phyloP scores from a whole-genome alignment of 37 sponge, comb jelly and placozoan species.

The Beroe forskalii region DNA sequence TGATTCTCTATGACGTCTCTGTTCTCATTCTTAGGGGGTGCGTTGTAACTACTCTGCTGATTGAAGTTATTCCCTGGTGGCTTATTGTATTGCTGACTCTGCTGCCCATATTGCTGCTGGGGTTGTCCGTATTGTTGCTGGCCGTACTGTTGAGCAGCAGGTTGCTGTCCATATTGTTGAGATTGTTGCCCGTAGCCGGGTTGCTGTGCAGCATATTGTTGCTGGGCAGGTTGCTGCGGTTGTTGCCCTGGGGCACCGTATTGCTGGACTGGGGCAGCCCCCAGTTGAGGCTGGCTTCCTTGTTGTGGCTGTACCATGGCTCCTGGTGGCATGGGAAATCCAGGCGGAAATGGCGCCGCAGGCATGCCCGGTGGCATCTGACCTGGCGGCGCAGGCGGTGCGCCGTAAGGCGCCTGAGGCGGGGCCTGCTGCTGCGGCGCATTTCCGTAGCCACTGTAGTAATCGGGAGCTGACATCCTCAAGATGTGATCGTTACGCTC shows the following conservation, averaged over 20 bases:
- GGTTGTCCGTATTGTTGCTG: not conserved
- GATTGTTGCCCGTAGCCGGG: conserved; percentile 3
- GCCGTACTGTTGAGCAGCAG: not conserved
- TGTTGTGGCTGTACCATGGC: not conserved
- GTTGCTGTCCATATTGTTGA: conserved; percentile 8
- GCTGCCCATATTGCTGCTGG: conserved; percentile 39
- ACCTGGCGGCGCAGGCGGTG: not conserved
- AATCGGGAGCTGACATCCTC: conserved; percentile 53
- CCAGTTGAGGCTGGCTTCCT: not conserved
- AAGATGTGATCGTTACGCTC: not conserved
- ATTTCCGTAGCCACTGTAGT: conserved; percentile 33
- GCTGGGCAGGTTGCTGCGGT: not conserved
- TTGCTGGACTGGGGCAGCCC: not conserved
- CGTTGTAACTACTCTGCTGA: conserved; percentile 17
- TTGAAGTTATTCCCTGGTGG: not conserved
- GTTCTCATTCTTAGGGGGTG: conserved; percentile 53
- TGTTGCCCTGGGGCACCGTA: not conserved
- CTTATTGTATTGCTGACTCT: not conserved
- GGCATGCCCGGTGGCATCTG: conserved; percentile 44
- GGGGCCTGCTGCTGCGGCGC: not conserved
- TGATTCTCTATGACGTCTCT: conserved; percentile 62
- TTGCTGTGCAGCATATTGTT: not conserved
- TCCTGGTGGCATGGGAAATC: conserved; percentile 19
- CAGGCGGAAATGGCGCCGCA: conserved; percentile 18
- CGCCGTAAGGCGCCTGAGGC: conserved; percentile 1